Base-by-base conservation (phyloP, 2,113 vertebrate genomes). In the Esox niger region DNA sequence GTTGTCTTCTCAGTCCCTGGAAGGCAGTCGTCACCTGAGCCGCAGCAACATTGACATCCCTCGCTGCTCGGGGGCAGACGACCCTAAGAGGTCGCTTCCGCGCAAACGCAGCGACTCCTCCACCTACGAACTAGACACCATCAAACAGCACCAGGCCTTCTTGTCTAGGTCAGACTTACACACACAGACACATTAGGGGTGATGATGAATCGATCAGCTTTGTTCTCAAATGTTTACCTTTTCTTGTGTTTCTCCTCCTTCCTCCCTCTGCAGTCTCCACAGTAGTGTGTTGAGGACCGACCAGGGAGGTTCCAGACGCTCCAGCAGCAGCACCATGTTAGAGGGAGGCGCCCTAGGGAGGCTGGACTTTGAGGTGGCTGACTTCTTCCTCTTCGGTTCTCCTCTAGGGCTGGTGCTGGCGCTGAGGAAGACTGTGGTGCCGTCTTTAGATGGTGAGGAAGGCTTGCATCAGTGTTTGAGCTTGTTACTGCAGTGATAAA, bases 21-120 rank as follows among this genome's bases (percentile, higher is more conserved):
- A 98, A 75, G 89, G 88, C 82, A 98, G 96, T 74, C 94, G 94
- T 26, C 96, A 99, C 43, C 94, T 99, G 71, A 98, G 97, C 85
- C 95, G 95, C 60, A 98, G 97, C 89, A 98, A 95, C 91, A 93
- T 97, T 4, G 97, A 99, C 90, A 97, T 99, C 88, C 95, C 95
- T 8, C 95, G 92, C 38, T 83, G 80, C 78, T 93, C 91, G 68
- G 92, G 92, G 0, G 87, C 92, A 31, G 97, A 98, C 46, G 96
- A 98, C 79, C 83, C 94, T 88, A 95, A 91, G 85, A 95, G 87
- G 64, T 94, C 93, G 80, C 91, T 95, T 33, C 96, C 95, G 21
- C 93, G 97, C 11, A 99, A 99, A 74, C 93, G 95, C 83, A 99
- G 97, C 4, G 97, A 99, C 88, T 98, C 95, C 0, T 99, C 97